These are phyloP conservation scores for Lordiphosa stackelbergi DNA, from an alignment of 1,140 invertebrate genomes.

Conservation along the genomic window DNA sequence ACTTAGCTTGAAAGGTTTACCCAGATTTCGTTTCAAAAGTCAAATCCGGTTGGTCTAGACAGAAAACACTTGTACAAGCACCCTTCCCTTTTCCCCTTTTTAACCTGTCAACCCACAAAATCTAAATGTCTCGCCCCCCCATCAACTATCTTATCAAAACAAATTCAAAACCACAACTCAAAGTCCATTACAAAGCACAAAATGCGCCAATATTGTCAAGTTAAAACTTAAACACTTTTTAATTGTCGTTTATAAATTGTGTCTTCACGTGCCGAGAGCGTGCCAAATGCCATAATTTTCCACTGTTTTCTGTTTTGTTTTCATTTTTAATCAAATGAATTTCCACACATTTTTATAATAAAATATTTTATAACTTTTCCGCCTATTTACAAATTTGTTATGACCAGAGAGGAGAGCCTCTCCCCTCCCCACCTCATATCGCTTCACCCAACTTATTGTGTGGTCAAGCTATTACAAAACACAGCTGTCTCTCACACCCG, in stretches of 20 bases:
- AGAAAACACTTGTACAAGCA: no score
- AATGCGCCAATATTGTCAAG: no score
- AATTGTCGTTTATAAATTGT: not conserved
- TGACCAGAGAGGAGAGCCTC: slow-evolving; percentile 8
- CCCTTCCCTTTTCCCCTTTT: no score
- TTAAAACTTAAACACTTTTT: slow-evolving; percentile 5
- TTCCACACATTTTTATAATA: slow-evolving; percentile 40
- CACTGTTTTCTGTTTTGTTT: slow-evolving; percentile 19
- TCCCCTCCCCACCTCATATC: not conserved
- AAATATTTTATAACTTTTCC: slow-evolving; percentile 47
- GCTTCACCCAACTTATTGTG: not conserved
- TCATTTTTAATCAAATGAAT: slow-evolving; percentile 23
- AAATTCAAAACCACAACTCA: no score
- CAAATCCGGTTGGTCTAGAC: not conserved
- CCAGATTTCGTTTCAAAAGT: no score
- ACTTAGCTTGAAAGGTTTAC: no score
- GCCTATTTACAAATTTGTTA: slow-evolving; percentile 34
- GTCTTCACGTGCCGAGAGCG: slow-evolving; percentile 39
- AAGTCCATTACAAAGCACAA: no score
- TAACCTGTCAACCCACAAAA: slow-evolving; percentile 18
- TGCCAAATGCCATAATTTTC: slow-evolving; percentile 62
- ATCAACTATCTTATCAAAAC: not conserved
- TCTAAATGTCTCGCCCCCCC: slow-evolving; percentile 2
- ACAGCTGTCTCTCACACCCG: slow-evolving; percentile 5
- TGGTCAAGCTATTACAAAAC: slow-evolving; percentile 44